Conservation (phyloP, 2,113 vertebrate genomes). For the Loxodonta africana region DNA sequence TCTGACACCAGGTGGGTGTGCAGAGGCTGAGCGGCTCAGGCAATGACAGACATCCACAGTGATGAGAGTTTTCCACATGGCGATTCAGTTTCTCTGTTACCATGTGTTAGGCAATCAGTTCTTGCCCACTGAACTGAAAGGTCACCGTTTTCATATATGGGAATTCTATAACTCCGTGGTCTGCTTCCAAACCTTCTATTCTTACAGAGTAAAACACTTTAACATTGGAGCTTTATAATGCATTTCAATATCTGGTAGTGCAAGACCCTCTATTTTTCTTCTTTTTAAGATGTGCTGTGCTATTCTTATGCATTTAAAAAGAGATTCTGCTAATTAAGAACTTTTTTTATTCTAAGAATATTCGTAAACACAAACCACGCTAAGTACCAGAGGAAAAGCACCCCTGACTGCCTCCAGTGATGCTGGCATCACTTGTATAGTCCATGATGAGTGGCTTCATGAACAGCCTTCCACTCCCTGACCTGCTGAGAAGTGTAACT, state of each 20-base stretch:
- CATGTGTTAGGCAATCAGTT: rapidly evolving
- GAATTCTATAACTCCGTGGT: not conserved
- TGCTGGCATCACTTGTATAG: too few species aligned
- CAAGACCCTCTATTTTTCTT: not conserved
- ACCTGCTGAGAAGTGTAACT: not conserved
- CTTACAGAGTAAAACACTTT: not conserved
- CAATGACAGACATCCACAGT: rapidly evolving
- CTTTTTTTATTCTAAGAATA: not conserved
- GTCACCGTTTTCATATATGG: not conserved
- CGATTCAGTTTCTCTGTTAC: not conserved
- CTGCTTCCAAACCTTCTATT: not conserved
- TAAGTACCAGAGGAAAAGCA: not conserved
- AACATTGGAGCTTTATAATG: not conserved
- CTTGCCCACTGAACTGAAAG: not conserved
- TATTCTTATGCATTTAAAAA: not conserved
- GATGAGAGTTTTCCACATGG: too few species aligned
- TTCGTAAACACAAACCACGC: not conserved
- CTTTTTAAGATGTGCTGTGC: not conserved
- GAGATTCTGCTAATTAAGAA: not conserved
- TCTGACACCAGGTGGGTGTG: not conserved
- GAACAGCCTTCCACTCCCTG: not conserved
- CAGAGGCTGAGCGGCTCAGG: too few species aligned
- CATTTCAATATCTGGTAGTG: not conserved
- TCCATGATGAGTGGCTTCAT: too few species aligned
- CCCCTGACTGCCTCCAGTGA: rapidly evolving